Evolutionary conservation across 2,113 vertebrate species (phyloP), one percentile per base, ranked within the genome.

Genomic region (Todiramphus chloris): DNA sequence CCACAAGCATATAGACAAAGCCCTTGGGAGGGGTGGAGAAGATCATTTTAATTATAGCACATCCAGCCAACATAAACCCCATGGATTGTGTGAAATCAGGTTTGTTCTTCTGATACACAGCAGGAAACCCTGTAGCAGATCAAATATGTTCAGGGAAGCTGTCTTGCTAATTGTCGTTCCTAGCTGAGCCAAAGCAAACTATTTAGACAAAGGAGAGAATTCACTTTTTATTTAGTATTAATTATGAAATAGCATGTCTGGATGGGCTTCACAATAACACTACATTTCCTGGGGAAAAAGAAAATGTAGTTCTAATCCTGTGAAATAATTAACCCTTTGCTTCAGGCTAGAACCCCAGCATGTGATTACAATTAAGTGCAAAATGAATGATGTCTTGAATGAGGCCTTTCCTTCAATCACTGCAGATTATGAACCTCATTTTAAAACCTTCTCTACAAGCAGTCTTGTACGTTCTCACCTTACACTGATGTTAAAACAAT

Each of bases 101-200:
- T 62, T 92, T 96, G 66, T 66, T 89, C 83, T 80, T 93, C 88
- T 93, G 92, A 72, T 91, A 59, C 7, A 0, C 93, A 79, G 93
- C 92, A 93, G 89, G 94, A 95, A 94, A 67, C 62, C 51, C 75
- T 94, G 86, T 87, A 82, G 74, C 90, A 95, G 92, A 97, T 96
- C 95, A 97, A 82, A 94, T 59, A 20, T 4, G n/a, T 95, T 83
- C 80, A 59, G 87, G 70, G 66, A 86, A 64, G 77, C 55, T 94
- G 77, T 91, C 72, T 83, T 79, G 82, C 95, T 97, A 97, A 97
- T 97, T 97, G 95, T 83, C 3, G 41, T 94, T 96, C 89, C 87
- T 95, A 79, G 78, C 91, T 92, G 37, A 94, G 90, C 91, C 89
- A 93, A 92, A 93, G 83, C 80, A 85, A 95, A 89, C 55, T 87